Base-by-base conservation (phyloP, 2,113 vertebrate genomes). In the Glaucomys volans region DNA sequence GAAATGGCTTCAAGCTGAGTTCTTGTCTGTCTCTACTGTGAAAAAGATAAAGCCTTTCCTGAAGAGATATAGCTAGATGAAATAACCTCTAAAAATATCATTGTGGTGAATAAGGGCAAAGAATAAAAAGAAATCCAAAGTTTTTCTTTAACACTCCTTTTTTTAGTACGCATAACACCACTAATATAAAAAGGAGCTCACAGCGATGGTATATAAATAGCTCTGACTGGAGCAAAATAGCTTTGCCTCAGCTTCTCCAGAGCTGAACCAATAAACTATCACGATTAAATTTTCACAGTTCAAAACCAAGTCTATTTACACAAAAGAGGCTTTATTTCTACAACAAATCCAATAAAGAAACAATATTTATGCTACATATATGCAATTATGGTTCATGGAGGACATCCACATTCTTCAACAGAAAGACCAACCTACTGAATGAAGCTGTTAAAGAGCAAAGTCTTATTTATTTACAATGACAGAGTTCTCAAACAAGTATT, bases 201-300 rank as follows among this genome's bases (percentile, higher is more conserved):
- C 98, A 94, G 98, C 98, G 98, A 98, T 98, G 98, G 98, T 96
- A 96, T 98, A 98, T 98, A 98, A 99, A 99, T 98, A 99, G 98
- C 89, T 98, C 97, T 96, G 97, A 97, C 97, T 98, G 96, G 93
- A 98, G 92, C 96, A 97, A 98, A 98, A 98, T 98, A 98, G 98
- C 97, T 98, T 95, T 98, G 97, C 97, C 87, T 98, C 90, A 97
- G 98, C 98, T 93, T 98, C 98, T 98, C 96, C 96, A 96, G 84
- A 98, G 97, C 98, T 98, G 90, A 98, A 96, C 97, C 97, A 98
- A 98, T 98, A 99, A 98, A 98, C 96, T 95, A 97, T 87, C 95
- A 96, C 72, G 91, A 98, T 98, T 97, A 97, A 92, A 96, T 94
- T 98, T 98, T 97, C 97, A 98, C 96, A 97, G 97, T 98, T 98